phyloP scores from a whole-genome alignment of 1,140 invertebrate genomes.

The Amphibalanus amphitrite region DNA sequence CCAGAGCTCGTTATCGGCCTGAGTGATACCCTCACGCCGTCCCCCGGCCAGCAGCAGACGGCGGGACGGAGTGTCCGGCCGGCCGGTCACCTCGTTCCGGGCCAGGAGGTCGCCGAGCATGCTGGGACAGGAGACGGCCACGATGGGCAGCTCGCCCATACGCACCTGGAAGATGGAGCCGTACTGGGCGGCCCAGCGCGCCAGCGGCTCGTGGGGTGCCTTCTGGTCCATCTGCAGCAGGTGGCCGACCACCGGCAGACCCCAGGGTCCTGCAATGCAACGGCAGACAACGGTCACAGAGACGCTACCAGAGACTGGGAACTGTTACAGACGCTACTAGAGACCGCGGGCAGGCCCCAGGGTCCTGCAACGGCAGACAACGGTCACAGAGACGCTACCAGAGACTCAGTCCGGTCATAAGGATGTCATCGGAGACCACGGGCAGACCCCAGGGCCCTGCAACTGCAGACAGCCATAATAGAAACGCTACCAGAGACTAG shows the following conservation, averaged over 20 bases:
- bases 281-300: too few species aligned
- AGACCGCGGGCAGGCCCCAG: too few species aligned
- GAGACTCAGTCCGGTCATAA: too few species aligned
- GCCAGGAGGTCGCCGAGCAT: neutral
- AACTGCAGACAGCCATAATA: too few species aligned
- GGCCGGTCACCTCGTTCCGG: neutral
- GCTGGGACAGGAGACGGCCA: neutral
- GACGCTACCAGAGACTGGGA: too few species aligned
- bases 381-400: too few species aligned
- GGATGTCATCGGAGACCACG: neutral
- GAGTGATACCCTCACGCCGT: neutral
- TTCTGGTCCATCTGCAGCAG: neutral
- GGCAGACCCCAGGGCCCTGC: neutral
- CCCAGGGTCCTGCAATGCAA: neutral
- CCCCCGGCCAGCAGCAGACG: neutral
- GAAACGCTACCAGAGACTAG: too few species aligned
- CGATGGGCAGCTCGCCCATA: neutral
- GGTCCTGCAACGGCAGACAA: too few species aligned
- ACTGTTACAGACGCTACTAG: too few species aligned
- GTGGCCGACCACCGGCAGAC: neutral
- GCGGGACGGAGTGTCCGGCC: neutral
- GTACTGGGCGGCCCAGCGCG: neutral
- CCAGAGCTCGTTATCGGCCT: neutral
- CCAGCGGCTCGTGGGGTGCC: neutral
- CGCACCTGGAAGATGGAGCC: neutral